phyloP scores from a whole-genome alignment of 2,888 invertebrate genomes.

The Lithophane ornitopus region DNA sequence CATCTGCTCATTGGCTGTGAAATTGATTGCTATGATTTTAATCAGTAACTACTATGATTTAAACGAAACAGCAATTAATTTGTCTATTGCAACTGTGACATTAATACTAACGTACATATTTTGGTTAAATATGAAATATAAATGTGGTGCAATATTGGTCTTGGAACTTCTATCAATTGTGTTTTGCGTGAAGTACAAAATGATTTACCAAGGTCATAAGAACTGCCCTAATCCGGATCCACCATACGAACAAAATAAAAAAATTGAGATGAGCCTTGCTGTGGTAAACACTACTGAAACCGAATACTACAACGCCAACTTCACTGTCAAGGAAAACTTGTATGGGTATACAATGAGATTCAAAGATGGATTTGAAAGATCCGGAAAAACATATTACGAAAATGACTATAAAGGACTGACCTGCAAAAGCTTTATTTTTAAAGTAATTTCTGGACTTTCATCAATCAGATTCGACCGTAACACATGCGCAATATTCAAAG shows the following conservation, averaged over 20 bases:
- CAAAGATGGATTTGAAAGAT: slow-evolving; percentile 47
- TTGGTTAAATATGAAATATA: slow-evolving; percentile 36
- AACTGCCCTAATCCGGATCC: slow-evolving; percentile 18
- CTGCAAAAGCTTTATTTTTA: slow-evolving; percentile 32
- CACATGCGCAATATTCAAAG: slow-evolving; percentile 36
- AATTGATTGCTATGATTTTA: slow-evolving; percentile 11
- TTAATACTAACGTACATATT: not conserved
- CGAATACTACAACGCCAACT: slow-evolving; percentile 25
- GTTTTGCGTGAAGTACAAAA: slow-evolving; percentile 33
- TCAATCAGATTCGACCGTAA: slow-evolving; percentile 21
- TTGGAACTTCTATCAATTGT: slow-evolving; percentile 14
- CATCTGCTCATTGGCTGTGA: slow-evolving; percentile 23
- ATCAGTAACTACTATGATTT: slow-evolving; percentile 1
- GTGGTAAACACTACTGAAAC: slow-evolving; percentile 3
- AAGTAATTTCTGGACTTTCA: slow-evolving; percentile 21
- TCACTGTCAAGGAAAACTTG: slow-evolving; percentile 27
- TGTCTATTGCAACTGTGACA: not conserved
- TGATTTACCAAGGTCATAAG: slow-evolving; percentile 31
- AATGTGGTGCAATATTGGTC: not conserved
- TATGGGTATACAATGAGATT: slow-evolving; percentile 31
- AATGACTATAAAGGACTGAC: slow-evolving; percentile 40
- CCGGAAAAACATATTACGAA: slow-evolving; percentile 30
- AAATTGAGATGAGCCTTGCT: not conserved
- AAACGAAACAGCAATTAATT: not conserved
- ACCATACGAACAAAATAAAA: slow-evolving; percentile 30